Conservation (phyloP, 2,797 vertebrate species). For the Leptodactylus fallax region DNA sequence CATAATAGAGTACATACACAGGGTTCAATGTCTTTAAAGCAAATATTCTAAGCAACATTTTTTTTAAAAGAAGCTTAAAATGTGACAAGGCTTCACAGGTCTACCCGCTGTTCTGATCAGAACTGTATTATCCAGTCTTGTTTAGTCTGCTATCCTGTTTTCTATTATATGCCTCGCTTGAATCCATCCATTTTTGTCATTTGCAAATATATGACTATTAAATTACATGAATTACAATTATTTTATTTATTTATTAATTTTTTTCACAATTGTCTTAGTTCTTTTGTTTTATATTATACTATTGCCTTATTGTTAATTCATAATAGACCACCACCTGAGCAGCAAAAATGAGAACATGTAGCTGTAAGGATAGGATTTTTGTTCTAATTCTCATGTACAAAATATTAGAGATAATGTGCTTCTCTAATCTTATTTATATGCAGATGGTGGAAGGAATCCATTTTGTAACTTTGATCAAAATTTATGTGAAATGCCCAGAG, state of each 20-base stretch:
- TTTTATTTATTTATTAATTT: neutral
- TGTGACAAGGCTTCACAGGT: neutral
- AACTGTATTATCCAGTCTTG: neutral
- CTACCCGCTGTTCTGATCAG: neutral
- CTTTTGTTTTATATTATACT: neutral
- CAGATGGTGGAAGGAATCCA: neutral
- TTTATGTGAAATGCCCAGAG: constrained; percentile 15
- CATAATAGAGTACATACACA: too few species aligned
- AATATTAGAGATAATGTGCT: neutral
- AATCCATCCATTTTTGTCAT: neutral
- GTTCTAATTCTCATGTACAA: neutral
- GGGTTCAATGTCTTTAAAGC: too few species aligned
- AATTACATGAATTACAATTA: neutral
- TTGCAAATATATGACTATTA: neutral
- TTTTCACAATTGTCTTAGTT: neutral
- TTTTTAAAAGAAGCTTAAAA: neutral
- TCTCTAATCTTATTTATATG: constrained; percentile 20
- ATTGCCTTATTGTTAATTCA: neutral
- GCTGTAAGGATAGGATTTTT: neutral
- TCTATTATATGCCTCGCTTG: neutral
- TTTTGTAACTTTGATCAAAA: constrained; percentile 29
- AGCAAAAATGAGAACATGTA: neutral
- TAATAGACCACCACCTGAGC: neutral
- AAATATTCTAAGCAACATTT: too few species aligned
- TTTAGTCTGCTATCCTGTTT: neutral